These are phyloP conservation scores for Tychaedon coryphoeus DNA, from an alignment of 2,113 vertebrate species.

Conservation along the genomic window DNA sequence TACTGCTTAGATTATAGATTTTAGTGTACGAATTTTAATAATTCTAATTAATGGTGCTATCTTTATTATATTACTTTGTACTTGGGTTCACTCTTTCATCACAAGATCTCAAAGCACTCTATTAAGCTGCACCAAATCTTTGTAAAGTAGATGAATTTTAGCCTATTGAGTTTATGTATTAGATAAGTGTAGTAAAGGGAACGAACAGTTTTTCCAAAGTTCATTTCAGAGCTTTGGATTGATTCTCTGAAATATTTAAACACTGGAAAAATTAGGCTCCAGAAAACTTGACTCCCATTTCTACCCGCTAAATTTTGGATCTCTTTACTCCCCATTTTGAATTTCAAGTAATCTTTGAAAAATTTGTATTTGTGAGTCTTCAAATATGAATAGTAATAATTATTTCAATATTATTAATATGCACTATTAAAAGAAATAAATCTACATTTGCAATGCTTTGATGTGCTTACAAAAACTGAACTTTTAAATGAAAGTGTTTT, in stretches of 20 bases:
- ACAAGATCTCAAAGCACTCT: conserved; percentile 11
- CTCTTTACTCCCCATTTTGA: background rate
- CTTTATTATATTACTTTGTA: conserved; percentile 24
- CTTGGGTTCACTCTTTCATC: conserved; percentile 12
- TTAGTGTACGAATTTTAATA: conserved; percentile 22
- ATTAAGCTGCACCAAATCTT: background rate
- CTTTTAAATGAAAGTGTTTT: conserved; percentile 29
- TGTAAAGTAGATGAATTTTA: conserved; percentile 23
- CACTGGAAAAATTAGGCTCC: background rate
- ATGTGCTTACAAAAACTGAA: conserved; percentile 36
- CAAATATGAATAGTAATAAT: conserved; percentile 38
- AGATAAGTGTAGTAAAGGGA: background rate
- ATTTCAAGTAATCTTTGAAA: conserved; percentile 47
- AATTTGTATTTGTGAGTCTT: conserved; percentile 7
- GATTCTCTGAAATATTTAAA: conserved; percentile 17
- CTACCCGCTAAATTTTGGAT: conserved; percentile 37
- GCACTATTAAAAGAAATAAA: conserved; percentile 30
- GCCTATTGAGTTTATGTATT: background rate
- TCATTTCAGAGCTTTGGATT: conserved; percentile 2
- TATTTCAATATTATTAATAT: conserved; percentile 56
- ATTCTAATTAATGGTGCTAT: background rate
- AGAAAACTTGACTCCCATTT: conserved; percentile 29
- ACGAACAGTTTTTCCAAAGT: background rate
- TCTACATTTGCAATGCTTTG: conserved; percentile 55
- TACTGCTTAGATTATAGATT: conserved; percentile 19